phyloP scores from a whole-genome alignment of 2,888 invertebrate species.

The Cephus sareptanus region DNA sequence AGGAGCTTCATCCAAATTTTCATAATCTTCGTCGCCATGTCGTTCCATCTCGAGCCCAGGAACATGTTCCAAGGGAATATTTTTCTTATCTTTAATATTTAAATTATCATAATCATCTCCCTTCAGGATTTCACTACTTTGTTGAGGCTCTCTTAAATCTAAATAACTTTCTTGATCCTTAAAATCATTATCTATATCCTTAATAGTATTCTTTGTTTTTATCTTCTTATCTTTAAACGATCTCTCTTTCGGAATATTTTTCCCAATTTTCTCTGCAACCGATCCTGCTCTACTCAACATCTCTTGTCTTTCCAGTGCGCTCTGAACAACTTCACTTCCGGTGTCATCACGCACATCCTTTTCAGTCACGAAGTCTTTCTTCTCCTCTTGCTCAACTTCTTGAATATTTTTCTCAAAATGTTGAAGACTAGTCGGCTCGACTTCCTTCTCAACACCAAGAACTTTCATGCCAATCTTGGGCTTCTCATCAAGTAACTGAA shows the following conservation, averaged over 20 bases:
- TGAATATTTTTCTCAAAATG: constrained; percentile 14
- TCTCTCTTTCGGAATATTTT: not conserved
- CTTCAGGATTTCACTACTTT: not conserved
- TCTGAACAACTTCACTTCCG: not conserved
- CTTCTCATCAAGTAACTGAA: constrained; percentile 1
- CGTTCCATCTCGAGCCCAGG: not conserved
- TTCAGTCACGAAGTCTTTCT: not conserved
- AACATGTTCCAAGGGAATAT: not conserved
- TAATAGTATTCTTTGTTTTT: not conserved
- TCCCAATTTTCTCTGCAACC: not conserved
- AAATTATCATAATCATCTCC: not conserved
- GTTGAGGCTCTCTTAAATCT: not conserved
- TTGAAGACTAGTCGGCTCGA: constrained; percentile 4
- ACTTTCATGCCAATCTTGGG: constrained; percentile 2
- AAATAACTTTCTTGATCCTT: not conserved
- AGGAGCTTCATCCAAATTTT: constrained; percentile 8
- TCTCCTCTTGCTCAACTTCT: constrained; percentile 6
- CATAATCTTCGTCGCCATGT: not conserved
- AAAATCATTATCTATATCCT: not conserved
- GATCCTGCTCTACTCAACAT: not conserved
- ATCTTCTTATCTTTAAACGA: not conserved
- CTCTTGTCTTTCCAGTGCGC: not conserved
- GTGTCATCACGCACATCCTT: not conserved
- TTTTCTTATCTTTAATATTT: not conserved
- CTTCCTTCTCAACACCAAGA: not conserved